Base-by-base conservation (phyloP, 2,797 vertebrate genomes). In the Crenuchus spilurus region DNA sequence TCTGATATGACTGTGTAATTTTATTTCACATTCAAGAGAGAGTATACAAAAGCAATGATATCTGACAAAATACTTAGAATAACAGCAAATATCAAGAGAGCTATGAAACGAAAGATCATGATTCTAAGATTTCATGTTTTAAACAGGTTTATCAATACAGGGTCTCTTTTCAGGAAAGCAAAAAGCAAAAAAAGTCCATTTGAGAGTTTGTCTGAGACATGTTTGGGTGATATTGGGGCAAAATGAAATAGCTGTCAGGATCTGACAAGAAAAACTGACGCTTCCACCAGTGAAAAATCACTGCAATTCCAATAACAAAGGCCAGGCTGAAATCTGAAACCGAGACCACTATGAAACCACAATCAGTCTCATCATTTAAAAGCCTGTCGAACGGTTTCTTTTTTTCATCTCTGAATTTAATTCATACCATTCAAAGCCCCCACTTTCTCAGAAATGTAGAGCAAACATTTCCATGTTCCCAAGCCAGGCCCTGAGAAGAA, bases 401-500 rank as follows among this genome's bases (percentile, higher is more conserved):
- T 52, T 58, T 67, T 49, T 63, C 46, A 33, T 67, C 24, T 61
- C 35, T 46, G 52, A 55, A 58, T 75, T 79, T 75, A 80, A 80
- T 78, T 83, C 49, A 80, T 72, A 76, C 70, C 74, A 73, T 73
- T 81, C 63, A 30, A 70, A 70, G 48, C 72, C 44, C 28, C 10
- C 6, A 16, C 28, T 71, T 63, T 64, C 46, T 75, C 70, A 70
- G 54, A 77, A 77, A 62, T 73, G 49, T n/a, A 16, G 44, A 76
- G 72, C 76, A 80, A 80, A 76, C 55, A 76, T 80, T 80, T 83
- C 78, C 78, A 83, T 73, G 62, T 81, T 76, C 70, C 18, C 52
- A 58, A 74, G 78, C 64, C 78, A 83, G 35, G 72, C 44, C 69
- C 33, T 64, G 55, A 65, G 72, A 13, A 68, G 69, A 65, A 58